Conservation (phyloP, 2,797 vertebrate species). For the Champsocephalus gunnari region DNA sequence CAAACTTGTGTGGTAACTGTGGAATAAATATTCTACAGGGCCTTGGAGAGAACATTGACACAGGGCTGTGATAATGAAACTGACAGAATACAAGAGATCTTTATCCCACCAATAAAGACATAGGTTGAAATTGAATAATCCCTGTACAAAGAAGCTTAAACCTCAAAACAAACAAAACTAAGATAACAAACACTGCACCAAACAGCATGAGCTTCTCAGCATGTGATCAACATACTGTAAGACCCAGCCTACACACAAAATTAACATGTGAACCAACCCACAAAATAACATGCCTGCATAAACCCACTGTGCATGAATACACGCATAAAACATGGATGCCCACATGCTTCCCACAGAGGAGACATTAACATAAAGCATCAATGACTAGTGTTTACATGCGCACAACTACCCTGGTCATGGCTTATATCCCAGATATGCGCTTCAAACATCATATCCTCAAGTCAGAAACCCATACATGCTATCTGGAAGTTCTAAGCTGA, state of each 20-base stretch:
- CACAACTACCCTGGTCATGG: neutral
- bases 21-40: constrained; percentile 18
- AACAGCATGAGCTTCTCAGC: neutral
- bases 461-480: neutral
- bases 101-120: constrained; percentile 5
- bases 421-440: neutral
- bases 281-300: constrained; percentile 60
- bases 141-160: neutral
- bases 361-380: constrained; percentile 19
- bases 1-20: constrained; percentile 13
- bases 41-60: constrained; percentile 6
- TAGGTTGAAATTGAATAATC: constrained; percentile 8
- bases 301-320: constrained; percentile 35
- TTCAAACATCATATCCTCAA: neutral
- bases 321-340: constrained; percentile 24
- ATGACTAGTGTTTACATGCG: neutral
- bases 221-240: constrained; percentile 3
- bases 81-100: constrained; percentile 1
- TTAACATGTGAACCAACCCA: constrained; percentile 50
- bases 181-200: neutral
- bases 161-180: constrained; percentile 1
- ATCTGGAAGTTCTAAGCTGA: neutral
- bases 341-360: constrained; percentile 46
- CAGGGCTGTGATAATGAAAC: neutral
- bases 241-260: constrained; percentile 27